These are phyloP conservation scores for Lutraria lutraria DNA, from an alignment of 2,888 invertebrate species.

Conservation along the genomic window DNA sequence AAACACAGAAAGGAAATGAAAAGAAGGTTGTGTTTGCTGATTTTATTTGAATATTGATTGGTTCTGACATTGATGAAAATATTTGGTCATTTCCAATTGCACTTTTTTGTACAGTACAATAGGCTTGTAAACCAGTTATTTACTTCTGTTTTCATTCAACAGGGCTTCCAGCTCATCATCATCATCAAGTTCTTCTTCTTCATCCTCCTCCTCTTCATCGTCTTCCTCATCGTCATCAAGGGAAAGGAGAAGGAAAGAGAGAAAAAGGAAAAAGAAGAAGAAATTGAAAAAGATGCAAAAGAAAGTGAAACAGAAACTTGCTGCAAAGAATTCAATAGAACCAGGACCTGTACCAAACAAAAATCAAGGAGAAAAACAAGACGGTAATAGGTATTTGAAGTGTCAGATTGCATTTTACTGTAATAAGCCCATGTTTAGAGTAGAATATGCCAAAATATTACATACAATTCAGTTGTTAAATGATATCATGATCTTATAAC, in stretches of 20 bases:
- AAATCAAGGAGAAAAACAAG: slow-evolving; percentile 41
- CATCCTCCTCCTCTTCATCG: slow-evolving; percentile 61
- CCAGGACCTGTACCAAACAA: slow-evolving; percentile 16
- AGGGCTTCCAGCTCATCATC: slow-evolving; percentile 52
- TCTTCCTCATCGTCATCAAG: slow-evolving; percentile 72
- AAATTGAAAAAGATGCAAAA: slow-evolving; percentile 71
- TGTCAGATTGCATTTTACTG: not conserved
- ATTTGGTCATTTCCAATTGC: not conserved
- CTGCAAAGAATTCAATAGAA: slow-evolving; percentile 27
- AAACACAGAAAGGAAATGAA: slow-evolving; percentile 66
- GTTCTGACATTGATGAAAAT: no score
- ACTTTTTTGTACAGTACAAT: not conserved
- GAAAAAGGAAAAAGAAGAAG: slow-evolving; percentile 73
- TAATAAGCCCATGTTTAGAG: not conserved
- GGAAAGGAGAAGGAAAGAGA: slow-evolving; percentile 57
- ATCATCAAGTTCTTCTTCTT: slow-evolving; percentile 51
- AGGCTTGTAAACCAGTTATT: not conserved
- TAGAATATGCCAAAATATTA: not conserved
- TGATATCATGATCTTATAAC: not conserved
- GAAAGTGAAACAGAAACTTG: slow-evolving; percentile 62
- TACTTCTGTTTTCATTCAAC: not conserved
- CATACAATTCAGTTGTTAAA: not conserved
- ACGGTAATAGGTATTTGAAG: slow-evolving; percentile 67
- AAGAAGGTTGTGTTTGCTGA: slow-evolving; percentile 45
- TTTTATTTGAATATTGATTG: not conserved